Evolutionary conservation across 2,113 vertebrate species (phyloP), one percentile per base, ranked within the genome.

Genomic region (Nanorana parkeri): DNA sequence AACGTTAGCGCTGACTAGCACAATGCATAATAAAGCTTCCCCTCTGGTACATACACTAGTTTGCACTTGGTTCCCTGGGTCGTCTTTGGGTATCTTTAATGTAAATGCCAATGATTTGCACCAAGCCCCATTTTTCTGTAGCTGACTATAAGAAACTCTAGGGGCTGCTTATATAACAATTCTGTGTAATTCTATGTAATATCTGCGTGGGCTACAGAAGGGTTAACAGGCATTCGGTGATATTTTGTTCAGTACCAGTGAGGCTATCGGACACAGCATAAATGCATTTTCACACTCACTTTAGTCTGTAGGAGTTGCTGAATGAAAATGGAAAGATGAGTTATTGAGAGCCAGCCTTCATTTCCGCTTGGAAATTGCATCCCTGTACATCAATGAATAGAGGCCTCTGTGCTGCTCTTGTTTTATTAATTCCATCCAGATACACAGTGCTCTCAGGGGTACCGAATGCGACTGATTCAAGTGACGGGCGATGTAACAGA

Each of bases 381-480:
- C 61, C 26, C 51, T 72, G 71, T 55, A 29, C 60, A 32, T 47
- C 23, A 28, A 74, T 81, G 68, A 64, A 81, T 72, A 41, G 36
- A 51, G 68, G 68, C 68, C 41, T 73, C 68, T 61, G 78, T 71
- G 29, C 41, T 63, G 61, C 32, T 26, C 77, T 64, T 67, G 26
- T 78, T 66, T 68, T 55, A 68, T 78, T 66, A 67, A 67, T 78
- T 78, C 71, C 71, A 36, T 74, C 71, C 73, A 76, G 58, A 76
- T 76, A 76, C 73, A 47, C 73, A 11, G 21, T 21, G 13, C 36
- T 76, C 77, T 68, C 52, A 36, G 29, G 64, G 66, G 54, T 68
- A 26, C 66, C 41, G 52, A 19, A 79, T 60, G 54, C 21, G 52
- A 68, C 64, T 41, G 55, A 20, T 76, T n/a, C 77, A 68, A 68